phyloP scores from a whole-genome alignment of 2,113 vertebrate species.

The Planiliza haematocheilus region DNA sequence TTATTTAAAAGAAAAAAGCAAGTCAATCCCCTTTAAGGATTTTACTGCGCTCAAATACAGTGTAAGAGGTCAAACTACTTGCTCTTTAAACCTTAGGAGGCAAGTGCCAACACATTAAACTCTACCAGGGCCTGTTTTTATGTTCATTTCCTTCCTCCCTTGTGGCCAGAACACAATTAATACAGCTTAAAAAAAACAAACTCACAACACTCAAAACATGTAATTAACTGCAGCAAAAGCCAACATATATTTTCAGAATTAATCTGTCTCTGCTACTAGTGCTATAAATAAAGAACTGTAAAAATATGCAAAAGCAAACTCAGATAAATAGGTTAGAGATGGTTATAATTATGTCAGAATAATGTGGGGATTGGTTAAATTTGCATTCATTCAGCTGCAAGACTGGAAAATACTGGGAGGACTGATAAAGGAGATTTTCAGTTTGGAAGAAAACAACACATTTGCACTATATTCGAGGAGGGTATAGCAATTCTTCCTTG shows the following conservation, averaged over 20 bases:
- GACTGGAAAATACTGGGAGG: conserved; percentile 8
- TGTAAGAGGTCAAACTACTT: background rate
- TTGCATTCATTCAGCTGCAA: conserved; percentile 10
- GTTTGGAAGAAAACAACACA: conserved; percentile 13
- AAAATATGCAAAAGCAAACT: conserved; percentile 16
- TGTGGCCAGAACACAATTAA: conserved; percentile 7
- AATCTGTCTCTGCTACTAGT: background rate
- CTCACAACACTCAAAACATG: conserved; percentile 5
- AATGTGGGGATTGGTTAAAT: conserved; percentile 6
- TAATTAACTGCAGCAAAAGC: background rate
- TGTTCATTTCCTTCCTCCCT: background rate
- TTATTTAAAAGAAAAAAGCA: background rate
- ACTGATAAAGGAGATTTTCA: conserved; percentile 15
- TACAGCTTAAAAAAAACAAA: conserved; percentile 5
- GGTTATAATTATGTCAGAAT: conserved; percentile 25
- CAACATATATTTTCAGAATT: conserved; percentile 1
- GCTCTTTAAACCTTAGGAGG: too few species aligned
- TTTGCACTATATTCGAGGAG: conserved; percentile 3
- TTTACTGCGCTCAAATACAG: background rate
- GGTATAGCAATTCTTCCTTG: conserved; percentile 1
- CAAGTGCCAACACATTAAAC: background rate
- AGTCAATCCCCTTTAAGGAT: background rate
- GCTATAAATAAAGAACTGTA: conserved; percentile 24
- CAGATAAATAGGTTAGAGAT: conserved; percentile 22
- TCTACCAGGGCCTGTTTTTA: background rate